Evolutionary conservation across 2,888 invertebrate genomes (phyloP).

Genomic region (Nasonovia ribisnigri): DNA sequence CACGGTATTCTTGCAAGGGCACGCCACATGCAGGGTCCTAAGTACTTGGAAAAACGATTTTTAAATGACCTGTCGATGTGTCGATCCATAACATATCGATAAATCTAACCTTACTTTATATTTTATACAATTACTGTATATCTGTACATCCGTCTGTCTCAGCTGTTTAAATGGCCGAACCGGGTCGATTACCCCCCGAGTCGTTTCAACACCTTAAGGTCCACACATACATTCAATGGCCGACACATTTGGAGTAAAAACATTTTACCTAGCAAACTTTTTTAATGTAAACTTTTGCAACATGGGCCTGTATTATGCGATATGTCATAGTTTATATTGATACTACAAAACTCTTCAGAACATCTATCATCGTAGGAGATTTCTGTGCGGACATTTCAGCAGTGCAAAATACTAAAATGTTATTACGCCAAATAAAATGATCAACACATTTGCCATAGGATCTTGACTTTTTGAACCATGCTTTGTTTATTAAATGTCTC

Average conservation of each 20-base stretch:
- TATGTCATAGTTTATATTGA: not conserved
- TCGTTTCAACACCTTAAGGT: not conserved
- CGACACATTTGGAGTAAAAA: not conserved
- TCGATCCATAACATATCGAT: not conserved
- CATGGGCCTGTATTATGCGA: not conserved
- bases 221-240: not conserved
- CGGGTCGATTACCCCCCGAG: not conserved
- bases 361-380: not conserved
- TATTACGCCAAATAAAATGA: not conserved
- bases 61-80: not conserved
- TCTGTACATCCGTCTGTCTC: not conserved
- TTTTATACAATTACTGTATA: not conserved
- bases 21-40: not conserved
- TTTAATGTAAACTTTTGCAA: not conserved
- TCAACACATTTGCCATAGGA: not conserved
- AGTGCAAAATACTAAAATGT: not conserved
- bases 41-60: not conserved
- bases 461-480: not conserved
- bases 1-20: not conserved
- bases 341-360: not conserved
- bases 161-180: not conserved
- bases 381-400: not conserved
- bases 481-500: not conserved
- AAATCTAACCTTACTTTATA: not conserved
- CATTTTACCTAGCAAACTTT: not conserved